Evolutionary conservation across 2,888 invertebrate genomes (phyloP), one percentile per base, ranked within the genome.

Genomic region (Proisotoma minuta): DNA sequence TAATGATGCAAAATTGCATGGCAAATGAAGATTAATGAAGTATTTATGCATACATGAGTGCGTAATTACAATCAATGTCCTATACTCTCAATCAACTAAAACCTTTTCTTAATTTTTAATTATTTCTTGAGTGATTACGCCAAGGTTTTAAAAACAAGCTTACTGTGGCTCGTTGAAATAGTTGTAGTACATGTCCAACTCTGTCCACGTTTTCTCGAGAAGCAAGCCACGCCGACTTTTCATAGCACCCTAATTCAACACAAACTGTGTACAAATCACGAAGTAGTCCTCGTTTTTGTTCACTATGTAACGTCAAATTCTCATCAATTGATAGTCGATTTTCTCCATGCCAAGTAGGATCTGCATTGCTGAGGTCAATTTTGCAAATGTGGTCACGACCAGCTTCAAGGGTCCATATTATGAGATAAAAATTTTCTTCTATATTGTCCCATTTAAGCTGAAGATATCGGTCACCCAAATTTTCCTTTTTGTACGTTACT

Each of bases 391-490:
- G 65, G 48, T 71, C 70, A 8, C 66, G 61, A 15, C 73, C 73
- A 10, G 69, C 73, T 51, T 69, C 69, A 18, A 43, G 56, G 20
- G 59, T 61, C 73, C 73, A 73, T n/a, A 66, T 68, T 54, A 70
- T 71, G 12, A 73, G 64, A 57, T 60, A 63, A 48, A 73, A 73
- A n/a, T 54, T 54, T 56, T 73, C 73, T 29, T 73, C 71, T 1
- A 47, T 3, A 5, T 63, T 61, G 53, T 73, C 73, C 73, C 73
- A 73, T 60, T 72, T 73, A 10, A 73, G 67, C 59, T 73, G 73
- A 26, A 70, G 58, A 29, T 63, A 69, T n/a, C 68, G 62, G 22
- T 71, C 71, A 2, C 70, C 70, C 28, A 66, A 63, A 40, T 66
- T 59, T 29, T 72, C 70, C 4, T 69, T 67, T 24, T 66, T 67